Evolutionary conservation across 2,888 invertebrate genomes (phyloP), one percentile per base, ranked within the genome.

Genomic region (Pemphredon lugubris): DNA sequence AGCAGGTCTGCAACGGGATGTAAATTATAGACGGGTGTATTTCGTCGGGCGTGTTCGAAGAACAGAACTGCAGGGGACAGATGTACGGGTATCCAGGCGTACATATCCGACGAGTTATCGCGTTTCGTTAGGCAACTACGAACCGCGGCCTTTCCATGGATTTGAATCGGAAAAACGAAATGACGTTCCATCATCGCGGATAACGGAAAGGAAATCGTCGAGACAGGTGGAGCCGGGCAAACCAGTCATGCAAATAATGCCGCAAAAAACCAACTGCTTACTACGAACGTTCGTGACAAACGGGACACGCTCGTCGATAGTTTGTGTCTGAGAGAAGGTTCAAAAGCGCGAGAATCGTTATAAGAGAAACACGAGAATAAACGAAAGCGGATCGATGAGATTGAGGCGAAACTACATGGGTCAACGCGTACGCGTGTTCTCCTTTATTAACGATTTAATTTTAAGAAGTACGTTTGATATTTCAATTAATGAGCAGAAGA

Each of bases 221-320:
- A 14, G 42, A 53, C 34, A 54, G 53, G 58, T 54, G 7, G 32
- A 30, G 6, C 60, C 51, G 26, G 23, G 48, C 63, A 55, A 61
- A 81, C 77, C 75, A 82, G 79, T 77, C 57, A 57, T 48, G 51
- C 58, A 71, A 65, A 76, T 77, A 79, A 80, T 73, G 65, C 69
- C 45, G 47, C 61, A 73, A 81, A 78, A 76, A 73, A 65, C 55
- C 53, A 61, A 66, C 61, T 63, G 34, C n/a, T 14, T 53, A 34
- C 34, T 40, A 21, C 23, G 40, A 30, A 48, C 40, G 51, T 50
- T 47, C 26, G 58, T 48, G 40, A 69, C 64, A 63, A 70, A 73
- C 61, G 75, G 61, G 68, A 65, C 51, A 67, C 60, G 66, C 37
- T 44, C 48, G 61, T 54, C 59, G 51, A 44, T 58, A 60, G 42